Conservation (phyloP, 2,113 vertebrate species). For the Eurystomus gularis region DNA sequence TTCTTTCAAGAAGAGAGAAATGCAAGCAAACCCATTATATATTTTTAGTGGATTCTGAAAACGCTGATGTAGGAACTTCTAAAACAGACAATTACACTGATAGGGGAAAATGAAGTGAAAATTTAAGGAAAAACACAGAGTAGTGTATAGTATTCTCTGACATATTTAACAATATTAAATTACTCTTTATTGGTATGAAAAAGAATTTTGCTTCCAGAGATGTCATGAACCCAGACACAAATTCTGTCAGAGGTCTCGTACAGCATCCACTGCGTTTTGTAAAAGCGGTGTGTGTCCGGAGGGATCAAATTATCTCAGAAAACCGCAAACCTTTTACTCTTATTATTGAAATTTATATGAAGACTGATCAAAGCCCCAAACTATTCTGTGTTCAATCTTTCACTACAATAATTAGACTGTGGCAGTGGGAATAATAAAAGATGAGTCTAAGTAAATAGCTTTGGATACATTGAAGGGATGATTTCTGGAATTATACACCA, state of each 20-base stretch:
- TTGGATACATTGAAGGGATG: conserved; percentile 56
- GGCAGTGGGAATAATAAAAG: conserved; percentile 69
- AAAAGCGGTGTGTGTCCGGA: conserved; percentile 25
- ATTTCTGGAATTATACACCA: conserved; percentile 65
- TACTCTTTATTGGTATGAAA: conserved; percentile 17
- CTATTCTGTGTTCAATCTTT: conserved; percentile 64
- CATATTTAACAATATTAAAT: conserved; percentile 28
- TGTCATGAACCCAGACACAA: not conserved
- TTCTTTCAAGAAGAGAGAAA: not conserved
- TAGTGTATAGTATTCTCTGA: not conserved
- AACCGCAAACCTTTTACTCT: conserved; percentile 39
- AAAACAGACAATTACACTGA: not conserved
- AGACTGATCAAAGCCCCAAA: conserved; percentile 67
- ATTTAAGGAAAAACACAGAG: not conserved
- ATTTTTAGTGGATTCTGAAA: not conserved
- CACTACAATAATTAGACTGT: conserved; percentile 70
- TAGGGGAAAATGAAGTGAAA: not conserved
- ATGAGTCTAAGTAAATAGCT: conserved; percentile 68
- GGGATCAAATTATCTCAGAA: conserved; percentile 60
- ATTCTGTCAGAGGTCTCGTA: conserved; percentile 30
- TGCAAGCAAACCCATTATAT: not conserved
- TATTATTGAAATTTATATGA: conserved; percentile 69
- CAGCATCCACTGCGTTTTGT: not conserved
- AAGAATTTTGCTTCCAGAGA: conserved; percentile 34
- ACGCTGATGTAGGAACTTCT: not conserved